Evolutionary conservation across 2,797 vertebrate species (phyloP).

Genomic region (Bovichtus diacanthus): DNA sequence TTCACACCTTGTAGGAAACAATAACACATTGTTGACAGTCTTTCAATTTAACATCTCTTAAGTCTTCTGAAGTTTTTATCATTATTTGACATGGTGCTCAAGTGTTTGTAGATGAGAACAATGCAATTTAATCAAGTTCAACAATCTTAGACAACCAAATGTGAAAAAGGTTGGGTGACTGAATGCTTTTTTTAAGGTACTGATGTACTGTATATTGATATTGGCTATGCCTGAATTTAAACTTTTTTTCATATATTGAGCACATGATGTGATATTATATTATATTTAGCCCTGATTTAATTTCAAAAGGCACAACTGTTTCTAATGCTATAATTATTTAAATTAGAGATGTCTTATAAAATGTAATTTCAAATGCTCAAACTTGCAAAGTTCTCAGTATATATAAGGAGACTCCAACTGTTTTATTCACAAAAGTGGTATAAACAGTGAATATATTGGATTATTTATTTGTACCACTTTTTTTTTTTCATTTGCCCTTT

Average conservation of each 20-base stretch:
- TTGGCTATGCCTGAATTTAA: slow-evolving; percentile 68
- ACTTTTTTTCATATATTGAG: slow-evolving; percentile 78
- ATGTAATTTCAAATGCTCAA: slow-evolving; percentile 85
- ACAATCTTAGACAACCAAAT: slow-evolving; percentile 70
- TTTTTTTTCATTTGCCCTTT: slow-evolving; percentile 37
- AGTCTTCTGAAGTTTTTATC: slow-evolving; percentile 32
- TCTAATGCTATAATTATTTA: slow-evolving; percentile 84
- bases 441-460: slow-evolving; percentile 41
- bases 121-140: slow-evolving; percentile 58
- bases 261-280: slow-evolving; percentile 84
- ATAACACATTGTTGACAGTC: slow-evolving; percentile 30
- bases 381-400: slow-evolving; percentile 79
- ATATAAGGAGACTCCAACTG: slow-evolving; percentile 53
- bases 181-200: slow-evolving; percentile 75
- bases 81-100: slow-evolving; percentile 60
- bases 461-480: slow-evolving; percentile 58
- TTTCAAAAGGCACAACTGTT: slow-evolving; percentile 81
- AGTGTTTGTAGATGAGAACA: slow-evolving; percentile 47
- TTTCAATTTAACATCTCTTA: slow-evolving; percentile 23
- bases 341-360: slow-evolving; percentile 79
- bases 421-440: slow-evolving; percentile 69
- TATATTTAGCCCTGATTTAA: slow-evolving; percentile 84
- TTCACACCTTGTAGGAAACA: slow-evolving; percentile 31
- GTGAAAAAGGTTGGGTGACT: slow-evolving; percentile 62
- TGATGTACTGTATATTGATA: slow-evolving; percentile 75